Base-by-base conservation (phyloP, 2,888 invertebrate genomes). In the Zele albiditarsus region DNA sequence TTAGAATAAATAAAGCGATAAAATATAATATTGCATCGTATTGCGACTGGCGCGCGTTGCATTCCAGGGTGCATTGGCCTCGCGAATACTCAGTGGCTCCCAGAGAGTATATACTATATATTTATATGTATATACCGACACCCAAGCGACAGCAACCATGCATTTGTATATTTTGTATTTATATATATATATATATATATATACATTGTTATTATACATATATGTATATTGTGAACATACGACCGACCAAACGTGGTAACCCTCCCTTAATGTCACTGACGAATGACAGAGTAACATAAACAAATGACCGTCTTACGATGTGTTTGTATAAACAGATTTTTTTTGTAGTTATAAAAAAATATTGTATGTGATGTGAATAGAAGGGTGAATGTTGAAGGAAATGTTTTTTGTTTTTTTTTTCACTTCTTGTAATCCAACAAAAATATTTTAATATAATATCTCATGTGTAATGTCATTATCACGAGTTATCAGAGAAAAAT, bases 1-100 rank as follows among this genome's bases (percentile, higher is more conserved):
- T 87, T 87, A 87, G 86, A 88, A 88, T 88, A 88, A 88, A 88
- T 88, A 88, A 88, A 87, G 88, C 87, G 88, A 88, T 88, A 88
- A 88, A 88, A 88, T 88, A 87, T 86, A 86, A 86, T 86, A 86
- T 86, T 87, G 87, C 87, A 86, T 88, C 84, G 89, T 86, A 87
- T 85, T 86, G 87, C 85, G 85, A 85, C 86, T 84, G 85, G 84
- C 82, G 83, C 81, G 53, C 4, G 74, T 79, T 80, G 83, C 86
- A 85, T 85, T 85, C 85, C 86, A 82, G 84, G 84, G 86, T 86
- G 85, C 86, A 86, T 84, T 86, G 86, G 84, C 85, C 86, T 81
- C 83, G 82, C 86, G 79, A 84, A 86, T 85, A 84, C 86, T 80
- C 80, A 80, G 80, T 76, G 81, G 84, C 80, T 82, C 81, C 80